These are phyloP conservation scores for Caenorhabditis sp. DNA, from an alignment of 2,888 invertebrate genomes.

Conservation along the genomic window DNA sequence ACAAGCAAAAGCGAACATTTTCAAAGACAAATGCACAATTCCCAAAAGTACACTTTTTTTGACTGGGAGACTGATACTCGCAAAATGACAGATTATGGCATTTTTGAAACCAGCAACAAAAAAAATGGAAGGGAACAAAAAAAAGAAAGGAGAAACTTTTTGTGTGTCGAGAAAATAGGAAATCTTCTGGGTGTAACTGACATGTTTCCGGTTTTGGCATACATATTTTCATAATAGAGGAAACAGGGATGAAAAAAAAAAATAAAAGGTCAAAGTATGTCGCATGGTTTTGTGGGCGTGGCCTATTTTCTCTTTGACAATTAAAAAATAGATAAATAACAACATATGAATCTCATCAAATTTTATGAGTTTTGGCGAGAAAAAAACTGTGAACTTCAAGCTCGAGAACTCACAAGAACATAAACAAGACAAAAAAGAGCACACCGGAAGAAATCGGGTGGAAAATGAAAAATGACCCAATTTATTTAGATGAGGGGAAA, in stretches of 20 bases:
- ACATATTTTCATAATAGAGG: too few relatives aligned
- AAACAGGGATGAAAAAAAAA: too few relatives aligned
- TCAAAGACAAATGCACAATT: background rate
- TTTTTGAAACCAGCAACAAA: too few relatives aligned
- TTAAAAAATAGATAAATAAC: background rate
- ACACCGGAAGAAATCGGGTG: too few relatives aligned
- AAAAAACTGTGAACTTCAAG: too few relatives aligned
- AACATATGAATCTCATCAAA: too few relatives aligned
- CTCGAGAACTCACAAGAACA: too few relatives aligned
- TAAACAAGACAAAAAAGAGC: too few relatives aligned
- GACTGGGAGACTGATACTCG: background rate
- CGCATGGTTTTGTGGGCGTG: background rate
- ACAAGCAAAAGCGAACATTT: too few relatives aligned
- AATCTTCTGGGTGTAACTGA: background rate
- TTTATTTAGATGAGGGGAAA: too few relatives aligned
- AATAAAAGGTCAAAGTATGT: background rate
- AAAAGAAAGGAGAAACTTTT: background rate
- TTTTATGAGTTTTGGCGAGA: too few relatives aligned
- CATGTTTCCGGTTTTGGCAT: background rate
- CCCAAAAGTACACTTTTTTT: background rate
- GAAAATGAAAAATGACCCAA: too few relatives aligned
- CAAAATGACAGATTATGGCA: background rate
- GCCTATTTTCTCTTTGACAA: background rate
- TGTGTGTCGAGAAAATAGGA: background rate
- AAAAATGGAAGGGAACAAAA: background rate